A percentile compares a stretch with the other conserved stretches of the same genome.
phyloP scores from a whole-genome alignment of 2,888 invertebrate species.

The Odontocolon sp. region DNA sequence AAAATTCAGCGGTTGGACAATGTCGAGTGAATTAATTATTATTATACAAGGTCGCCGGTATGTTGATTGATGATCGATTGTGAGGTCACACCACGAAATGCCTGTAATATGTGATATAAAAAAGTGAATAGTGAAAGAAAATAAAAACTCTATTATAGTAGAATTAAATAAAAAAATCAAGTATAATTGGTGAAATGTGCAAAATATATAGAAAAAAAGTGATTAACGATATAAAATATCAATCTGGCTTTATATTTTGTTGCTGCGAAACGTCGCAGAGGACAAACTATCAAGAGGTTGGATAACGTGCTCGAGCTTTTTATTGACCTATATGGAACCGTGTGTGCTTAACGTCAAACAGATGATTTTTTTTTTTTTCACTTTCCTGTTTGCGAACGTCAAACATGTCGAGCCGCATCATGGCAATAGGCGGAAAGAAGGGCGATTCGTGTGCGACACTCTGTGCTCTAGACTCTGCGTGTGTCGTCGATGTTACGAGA shows the following conservation, averaged over 20 bases:
- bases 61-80: background rate
- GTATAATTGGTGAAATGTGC: too few species aligned
- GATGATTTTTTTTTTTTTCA: background rate
- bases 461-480: background rate
- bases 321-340: background rate
- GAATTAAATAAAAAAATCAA: too few species aligned
- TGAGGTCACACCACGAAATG: too few species aligned
- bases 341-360: background rate
- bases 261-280: background rate
- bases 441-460: constrained; percentile 3
- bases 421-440: constrained; percentile 7
- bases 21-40: constrained; percentile 39
- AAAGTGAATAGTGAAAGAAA: too few species aligned
- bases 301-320: background rate
- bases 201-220: too few species aligned
- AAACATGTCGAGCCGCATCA: background rate
- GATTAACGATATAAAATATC: background rate
- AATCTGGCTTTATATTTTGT: background rate
- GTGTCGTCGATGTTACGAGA: background rate
- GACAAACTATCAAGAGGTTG: background rate
- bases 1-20: constrained; percentile 44
- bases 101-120: too few species aligned
- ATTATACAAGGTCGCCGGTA: constrained; percentile 43
- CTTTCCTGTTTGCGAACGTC: background rate
- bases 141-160: too few species aligned